Conservation (phyloP, 2,888 invertebrate genomes). For the Chrysodeixis includens region DNA sequence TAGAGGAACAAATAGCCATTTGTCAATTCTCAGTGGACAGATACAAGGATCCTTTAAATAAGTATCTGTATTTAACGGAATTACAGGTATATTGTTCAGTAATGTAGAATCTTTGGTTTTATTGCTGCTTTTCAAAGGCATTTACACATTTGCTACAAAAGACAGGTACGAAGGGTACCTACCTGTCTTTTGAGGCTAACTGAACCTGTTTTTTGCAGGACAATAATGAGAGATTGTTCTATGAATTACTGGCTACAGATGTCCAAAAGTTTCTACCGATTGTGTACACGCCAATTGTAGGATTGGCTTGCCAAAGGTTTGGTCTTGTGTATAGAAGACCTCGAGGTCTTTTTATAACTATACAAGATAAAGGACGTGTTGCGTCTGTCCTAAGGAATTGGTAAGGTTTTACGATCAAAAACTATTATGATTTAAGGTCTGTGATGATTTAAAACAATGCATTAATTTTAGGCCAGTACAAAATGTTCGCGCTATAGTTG, state of each 20-base stretch:
- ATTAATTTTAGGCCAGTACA: slow-evolving; percentile 95
- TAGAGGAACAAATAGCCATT: slow-evolving; percentile 95
- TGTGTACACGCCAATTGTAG: slow-evolving; percentile 98
- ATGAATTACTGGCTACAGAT: slow-evolving; percentile 94
- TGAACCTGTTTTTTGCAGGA: too few species aligned
- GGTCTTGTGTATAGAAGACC: slow-evolving; percentile 96
- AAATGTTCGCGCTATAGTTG: slow-evolving; percentile 94
- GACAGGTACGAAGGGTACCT: too few species aligned
- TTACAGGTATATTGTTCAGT: slow-evolving; percentile 89
- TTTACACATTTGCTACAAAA: too few species aligned
- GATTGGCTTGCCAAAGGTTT: slow-evolving; percentile 97
- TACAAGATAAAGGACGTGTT: slow-evolving; percentile 96
- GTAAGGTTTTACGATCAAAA: slow-evolving; percentile 78
- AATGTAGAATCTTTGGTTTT: background rate
- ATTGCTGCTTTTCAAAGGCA: too few species aligned
- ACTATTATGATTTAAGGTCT: too few species aligned
- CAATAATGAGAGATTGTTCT: slow-evolving; percentile 97
- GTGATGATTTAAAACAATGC: too few species aligned
- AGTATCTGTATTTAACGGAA: slow-evolving; percentile 96
- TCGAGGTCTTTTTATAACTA: slow-evolving; percentile 96
- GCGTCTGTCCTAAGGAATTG: slow-evolving; percentile 95
- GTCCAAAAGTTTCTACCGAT: slow-evolving; percentile 97
- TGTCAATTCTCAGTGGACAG: slow-evolving; percentile 95
- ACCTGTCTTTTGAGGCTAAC: too few species aligned
- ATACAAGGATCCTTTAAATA: slow-evolving; percentile 95